Evolutionary conservation across 2,888 invertebrate genomes (phyloP), one percentile per base, ranked within the genome.

Genomic region (Drosophila pseudotakahashii): DNA sequence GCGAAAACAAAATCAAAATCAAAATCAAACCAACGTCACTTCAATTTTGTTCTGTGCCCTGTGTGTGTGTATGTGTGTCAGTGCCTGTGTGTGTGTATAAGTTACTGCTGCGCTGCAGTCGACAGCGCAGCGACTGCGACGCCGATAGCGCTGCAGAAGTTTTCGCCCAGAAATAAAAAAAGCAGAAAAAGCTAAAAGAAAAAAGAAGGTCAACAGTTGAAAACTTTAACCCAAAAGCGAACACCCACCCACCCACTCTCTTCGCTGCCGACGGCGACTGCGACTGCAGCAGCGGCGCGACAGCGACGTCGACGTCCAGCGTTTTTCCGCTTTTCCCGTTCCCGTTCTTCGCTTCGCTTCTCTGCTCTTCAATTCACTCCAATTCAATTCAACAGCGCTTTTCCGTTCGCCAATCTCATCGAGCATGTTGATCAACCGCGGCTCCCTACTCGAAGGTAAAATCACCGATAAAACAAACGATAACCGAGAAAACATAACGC

Each of bases 361-460:
- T 76, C 75, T 42, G 2, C 19, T 3, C 19, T 19, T 26, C 26
- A 26, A 5, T 26, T 42, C 16, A 11, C 2, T 14, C 6, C 81
- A 84, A 72, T 62, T 78, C 78, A 77, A 47, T 48, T 48, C 48
- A 48, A 48, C 48, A 16, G 32, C 48, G 48, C 48, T 48, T 48
- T 48, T 48, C 68, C 85, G 64, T 42, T 72, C 66, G 81, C 72
- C 60, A 74, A 34, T 7, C 32, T 48, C 77, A 55, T 69, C 79
- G 55, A 82, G 68, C 71, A 83, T 88, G 88, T 79, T 85, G 79
- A 78, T 83, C 67, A 83, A 83, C 32, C 85, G 82, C 69, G 86
- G 86, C 23, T 88, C 83, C 48, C 75, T 83, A 23, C 74, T 76
- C 37, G 83, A 83, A 83, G 88, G 88, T 88, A 83, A 47, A 9